A percentile compares a stretch with the other conserved stretches of the same genome.
Evolutionary conservation across 2,888 invertebrate genomes (phyloP).

Genomic region (Oconnorella tubifera): DNA sequence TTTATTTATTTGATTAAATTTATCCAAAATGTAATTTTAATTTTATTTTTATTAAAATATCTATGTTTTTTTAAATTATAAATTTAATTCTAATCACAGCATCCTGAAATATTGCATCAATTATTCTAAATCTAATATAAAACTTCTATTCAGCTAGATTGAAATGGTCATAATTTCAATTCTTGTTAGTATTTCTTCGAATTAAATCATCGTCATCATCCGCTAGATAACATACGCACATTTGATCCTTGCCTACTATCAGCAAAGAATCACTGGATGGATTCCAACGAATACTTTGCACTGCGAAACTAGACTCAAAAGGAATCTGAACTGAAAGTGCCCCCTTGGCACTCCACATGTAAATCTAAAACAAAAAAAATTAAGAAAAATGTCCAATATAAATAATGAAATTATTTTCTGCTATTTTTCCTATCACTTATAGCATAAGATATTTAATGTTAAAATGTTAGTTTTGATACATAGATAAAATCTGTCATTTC

Average conservation of each 20-base stretch:
- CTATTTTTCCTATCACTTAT: no score
- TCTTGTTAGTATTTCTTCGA: no score
- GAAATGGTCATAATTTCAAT: no score
- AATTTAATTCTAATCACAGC: background rate
- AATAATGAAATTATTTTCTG: no score
- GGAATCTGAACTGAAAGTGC: conserved; percentile 53
- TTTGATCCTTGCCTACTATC: conserved; percentile 51
- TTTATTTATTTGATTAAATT: no score
- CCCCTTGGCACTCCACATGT: conserved; percentile 57
- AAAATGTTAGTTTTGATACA: no score
- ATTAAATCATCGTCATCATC: conserved; percentile 5
- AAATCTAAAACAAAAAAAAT: conserved; percentile 39
- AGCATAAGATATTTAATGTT: no score
- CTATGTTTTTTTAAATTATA: background rate
- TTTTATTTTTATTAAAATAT: no score
- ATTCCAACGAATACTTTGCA: conserved; percentile 52
- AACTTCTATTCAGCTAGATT: no score
- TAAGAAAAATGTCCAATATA: no score
- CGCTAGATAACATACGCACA: conserved; percentile 50
- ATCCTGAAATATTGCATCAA: background rate
- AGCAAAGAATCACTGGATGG: conserved; percentile 46
- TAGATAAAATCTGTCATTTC: no score
- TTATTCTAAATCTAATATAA: background rate
- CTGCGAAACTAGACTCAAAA: conserved; percentile 48
- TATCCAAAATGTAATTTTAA: no score